Base-by-base conservation (phyloP, 2,113 vertebrate species). In the Vireo altiloquus region DNA sequence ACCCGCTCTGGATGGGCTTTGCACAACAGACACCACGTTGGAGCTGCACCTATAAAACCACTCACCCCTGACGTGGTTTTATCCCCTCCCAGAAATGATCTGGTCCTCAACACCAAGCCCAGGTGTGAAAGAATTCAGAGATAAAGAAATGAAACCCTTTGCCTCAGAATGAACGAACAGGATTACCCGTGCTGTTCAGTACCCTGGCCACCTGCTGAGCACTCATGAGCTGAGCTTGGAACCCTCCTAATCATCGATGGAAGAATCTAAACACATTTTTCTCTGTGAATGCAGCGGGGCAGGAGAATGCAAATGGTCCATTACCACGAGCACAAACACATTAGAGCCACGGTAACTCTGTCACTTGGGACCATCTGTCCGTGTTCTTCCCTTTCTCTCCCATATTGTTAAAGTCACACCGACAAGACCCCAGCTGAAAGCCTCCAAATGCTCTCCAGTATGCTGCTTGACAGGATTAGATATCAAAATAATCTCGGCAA, bases 341-440 rank as follows among this genome's bases (percentile, higher is more conserved):
- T 71, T 44, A 75, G 12, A 82, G 10, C 60, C 81, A 15, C 5
- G 7, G 24, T 7, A 63, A 37, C 81, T 88, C 82, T 66, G 24
- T 16, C 82, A 9, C 91, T 84, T 25, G 78, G 78, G 88, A 91
- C 87, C 92, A 95, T 93, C 93, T 95, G 92, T 37, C 87, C 60
- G 2, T 18, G 28, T 12, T 49, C 87, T 53, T 94, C 82, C 77
- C 76, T 71, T 59, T 31, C 74, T 69, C 91, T 82, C 81, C 83
- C 50, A 19, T 27, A 52, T n/a, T 37, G 78, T 52, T 72, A 1
- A 47, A 95, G 76, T 77, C 76, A 70, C 54, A 53, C 35, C 80
- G 61, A 46, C 10, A 13, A 30, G 86, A 80, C 33, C 37, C 42
- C 1, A 2, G 56, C 80, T 89, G 92, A 86, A 93, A 87, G 92